Conservation (phyloP, 2,797 vertebrate genomes). For the Gadopsis bispinosus region DNA sequence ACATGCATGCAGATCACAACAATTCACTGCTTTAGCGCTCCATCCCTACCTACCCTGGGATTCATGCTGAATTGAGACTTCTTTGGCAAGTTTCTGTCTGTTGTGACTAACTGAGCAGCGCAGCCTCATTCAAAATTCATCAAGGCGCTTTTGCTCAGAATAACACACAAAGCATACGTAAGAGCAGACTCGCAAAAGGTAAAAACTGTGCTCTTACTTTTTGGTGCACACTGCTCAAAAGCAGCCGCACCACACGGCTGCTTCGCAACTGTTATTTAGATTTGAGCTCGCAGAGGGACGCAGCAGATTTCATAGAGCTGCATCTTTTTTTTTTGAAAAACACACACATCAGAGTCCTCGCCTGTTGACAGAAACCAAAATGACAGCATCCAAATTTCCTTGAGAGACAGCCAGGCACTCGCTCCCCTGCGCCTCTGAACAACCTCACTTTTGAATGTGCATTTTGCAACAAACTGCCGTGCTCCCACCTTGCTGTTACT, state of each 20-base stretch:
- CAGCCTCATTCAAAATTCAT: slow-evolving; percentile 76
- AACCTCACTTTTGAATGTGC: slow-evolving; percentile 32
- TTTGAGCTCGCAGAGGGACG: slow-evolving; percentile 31
- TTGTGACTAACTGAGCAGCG: slow-evolving; percentile 59
- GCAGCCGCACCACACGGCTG: slow-evolving; percentile 30
- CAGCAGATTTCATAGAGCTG: slow-evolving; percentile 36
- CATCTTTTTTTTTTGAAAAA: slow-evolving; percentile 62
- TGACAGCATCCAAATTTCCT: slow-evolving; percentile 65
- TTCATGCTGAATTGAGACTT: slow-evolving; percentile 52
- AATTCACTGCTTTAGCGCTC: slow-evolving; percentile 41
- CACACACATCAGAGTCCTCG: slow-evolving; percentile 32
- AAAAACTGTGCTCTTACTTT: slow-evolving; percentile 42
- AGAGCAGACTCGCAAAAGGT: slow-evolving; percentile 34
- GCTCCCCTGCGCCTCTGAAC: slow-evolving; percentile 34
- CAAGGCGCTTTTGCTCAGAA: slow-evolving; percentile 58
- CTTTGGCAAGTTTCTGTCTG: slow-evolving; percentile 44
- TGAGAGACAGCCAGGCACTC: slow-evolving; percentile 42
- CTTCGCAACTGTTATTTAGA: slow-evolving; percentile 55
- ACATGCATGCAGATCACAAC: slow-evolving; percentile 66
- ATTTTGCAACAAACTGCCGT: slow-evolving; percentile 56
- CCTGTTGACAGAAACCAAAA: slow-evolving; percentile 58
- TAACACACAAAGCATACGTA: slow-evolving; percentile 66
- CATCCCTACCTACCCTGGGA: slow-evolving; percentile 49
- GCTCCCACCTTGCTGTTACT: slow-evolving; percentile 62
- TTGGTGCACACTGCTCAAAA: slow-evolving; percentile 26